Percentiles rank a stretch among this genome's conserved stretches.
Conservation (phyloP, 2,888 invertebrate genomes). For the Epicampocera succincta region DNA sequence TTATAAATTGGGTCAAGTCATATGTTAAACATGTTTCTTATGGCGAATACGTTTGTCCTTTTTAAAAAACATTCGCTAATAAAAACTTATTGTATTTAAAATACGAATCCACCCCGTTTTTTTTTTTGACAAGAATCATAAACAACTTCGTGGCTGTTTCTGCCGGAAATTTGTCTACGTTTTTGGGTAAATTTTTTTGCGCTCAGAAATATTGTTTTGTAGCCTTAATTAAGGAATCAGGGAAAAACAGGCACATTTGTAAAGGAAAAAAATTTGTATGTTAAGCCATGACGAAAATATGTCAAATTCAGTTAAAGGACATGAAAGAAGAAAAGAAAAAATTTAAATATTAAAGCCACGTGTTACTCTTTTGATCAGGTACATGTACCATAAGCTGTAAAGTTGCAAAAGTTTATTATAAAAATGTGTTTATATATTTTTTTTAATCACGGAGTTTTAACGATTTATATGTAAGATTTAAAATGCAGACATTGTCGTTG, state of each 20-base stretch:
- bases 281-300: conserved; percentile 60
- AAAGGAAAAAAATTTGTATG: background rate
- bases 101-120: conserved; percentile 8
- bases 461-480: too few species aligned
- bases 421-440: too few species aligned
- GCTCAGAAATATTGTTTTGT: conserved; percentile 16
- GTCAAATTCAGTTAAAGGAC: conserved; percentile 59
- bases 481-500: too few species aligned
- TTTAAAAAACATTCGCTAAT: background rate
- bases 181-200: conserved; percentile 32
- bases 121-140: background rate
- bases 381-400: too few species aligned
- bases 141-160: background rate
- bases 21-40: background rate
- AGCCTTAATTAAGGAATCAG: conserved; percentile 31
- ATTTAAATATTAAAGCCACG: conserved; percentile 40
- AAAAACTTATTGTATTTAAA: background rate
- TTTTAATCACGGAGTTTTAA: too few species aligned
- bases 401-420: too few species aligned
- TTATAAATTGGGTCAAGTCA: conserved; percentile 36
- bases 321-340: conserved; percentile 38
- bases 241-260: conserved; percentile 4
- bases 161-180: conserved; percentile 57
- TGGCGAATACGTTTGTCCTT: conserved; percentile 12
- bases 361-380: conserved; percentile 22